These are phyloP conservation scores for Dryocosmus kuriphilus DNA, from an alignment of 2,888 invertebrate species.

Conservation along the genomic window DNA sequence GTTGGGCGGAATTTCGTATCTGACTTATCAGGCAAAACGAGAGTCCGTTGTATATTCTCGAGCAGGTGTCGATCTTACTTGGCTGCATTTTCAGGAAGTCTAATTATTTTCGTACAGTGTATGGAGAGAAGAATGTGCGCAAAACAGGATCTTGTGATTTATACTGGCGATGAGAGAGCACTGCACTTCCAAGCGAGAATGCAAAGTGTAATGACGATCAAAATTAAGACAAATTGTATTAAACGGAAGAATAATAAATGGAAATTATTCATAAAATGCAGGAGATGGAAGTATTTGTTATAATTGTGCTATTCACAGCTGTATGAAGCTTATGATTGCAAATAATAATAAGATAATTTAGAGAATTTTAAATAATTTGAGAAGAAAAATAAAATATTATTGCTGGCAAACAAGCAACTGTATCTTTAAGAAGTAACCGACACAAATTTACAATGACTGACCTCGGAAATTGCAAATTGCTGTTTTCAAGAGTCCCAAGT, in stretches of 20 bases:
- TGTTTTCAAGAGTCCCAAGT: background rate
- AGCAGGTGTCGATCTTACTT: background rate
- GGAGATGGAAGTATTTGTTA: background rate
- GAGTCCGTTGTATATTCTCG: background rate
- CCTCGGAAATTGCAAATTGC: constrained; percentile 23
- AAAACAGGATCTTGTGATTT: constrained; percentile 8
- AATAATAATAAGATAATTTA: too few species aligned
- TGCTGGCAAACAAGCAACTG: background rate
- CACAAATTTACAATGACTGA: constrained; percentile 11
- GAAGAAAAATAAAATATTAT: background rate
- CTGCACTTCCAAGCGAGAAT: constrained; percentile 12
- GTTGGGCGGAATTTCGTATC: background rate
- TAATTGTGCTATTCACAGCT: background rate
- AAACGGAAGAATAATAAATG: background rate
- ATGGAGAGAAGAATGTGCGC: constrained; percentile 7
- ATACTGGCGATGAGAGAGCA: constrained; percentile 1
- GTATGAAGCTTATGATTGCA: too few species aligned
- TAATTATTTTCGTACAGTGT: constrained; percentile 16
- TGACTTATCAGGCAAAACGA: constrained; percentile 20
- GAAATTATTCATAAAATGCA: background rate
- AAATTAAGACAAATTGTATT: constrained; percentile 12
- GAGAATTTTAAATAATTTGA: background rate
- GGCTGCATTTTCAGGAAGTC: constrained; percentile 17
- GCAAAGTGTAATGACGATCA: background rate
- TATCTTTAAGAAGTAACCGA: background rate